Percentiles rank a stretch among this genome's conserved stretches.
Evolutionary conservation across 2,888 invertebrate species (phyloP).

Genomic region (Homarus gammarus): DNA sequence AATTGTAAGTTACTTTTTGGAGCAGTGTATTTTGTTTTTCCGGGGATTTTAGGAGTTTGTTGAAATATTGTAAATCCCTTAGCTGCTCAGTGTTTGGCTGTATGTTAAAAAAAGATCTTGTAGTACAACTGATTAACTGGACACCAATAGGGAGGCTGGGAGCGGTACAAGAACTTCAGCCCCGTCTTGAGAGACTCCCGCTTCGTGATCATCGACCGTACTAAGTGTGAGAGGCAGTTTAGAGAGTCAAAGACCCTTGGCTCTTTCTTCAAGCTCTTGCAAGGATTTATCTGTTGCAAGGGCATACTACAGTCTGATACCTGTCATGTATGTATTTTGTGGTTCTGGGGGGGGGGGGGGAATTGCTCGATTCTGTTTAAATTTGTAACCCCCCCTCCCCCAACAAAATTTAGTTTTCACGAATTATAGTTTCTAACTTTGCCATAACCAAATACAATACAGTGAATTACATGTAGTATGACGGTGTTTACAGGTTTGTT

Average conservation of each 20-base stretch:
- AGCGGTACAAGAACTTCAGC: conserved; percentile 7
- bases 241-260: conserved; percentile 7
- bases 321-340: conserved; percentile 48
- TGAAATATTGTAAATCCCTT: too few species aligned
- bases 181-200: conserved; percentile 4
- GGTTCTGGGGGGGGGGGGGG: background rate
- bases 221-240: conserved; percentile 26
- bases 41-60: too few species aligned
- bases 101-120: too few species aligned
- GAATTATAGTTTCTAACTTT: background rate
- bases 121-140: too few species aligned
- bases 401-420: too few species aligned
- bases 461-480: background rate
- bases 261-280: conserved; percentile 23
- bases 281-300: conserved; percentile 37
- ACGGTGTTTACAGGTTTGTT: background rate
- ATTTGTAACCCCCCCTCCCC: too few species aligned
- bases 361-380: too few species aligned
- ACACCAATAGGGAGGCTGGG: conserved; percentile 18
- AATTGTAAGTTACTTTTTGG: too few species aligned
- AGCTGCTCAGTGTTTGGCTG: too few species aligned
- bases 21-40: too few species aligned
- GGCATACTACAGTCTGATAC: conserved; percentile 21
- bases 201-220: background rate
- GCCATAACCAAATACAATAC: background rate